phyloP scores from a whole-genome alignment of 2,797 vertebrate species.

The Channa striata region DNA sequence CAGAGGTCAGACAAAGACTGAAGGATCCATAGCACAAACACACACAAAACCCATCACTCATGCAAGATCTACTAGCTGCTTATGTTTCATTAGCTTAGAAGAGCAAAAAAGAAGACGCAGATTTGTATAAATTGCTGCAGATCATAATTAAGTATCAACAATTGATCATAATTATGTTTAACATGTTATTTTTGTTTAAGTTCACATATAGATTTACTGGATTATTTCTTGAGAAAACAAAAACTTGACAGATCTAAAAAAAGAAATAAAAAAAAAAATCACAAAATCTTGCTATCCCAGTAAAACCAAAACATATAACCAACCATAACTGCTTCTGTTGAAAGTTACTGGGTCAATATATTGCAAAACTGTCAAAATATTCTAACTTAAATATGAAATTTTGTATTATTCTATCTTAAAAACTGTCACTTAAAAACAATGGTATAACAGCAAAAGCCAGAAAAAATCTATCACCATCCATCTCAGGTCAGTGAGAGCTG shows the following conservation, averaged over 20 bases:
- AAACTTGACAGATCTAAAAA: background rate
- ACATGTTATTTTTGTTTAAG: background rate
- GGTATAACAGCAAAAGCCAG: conserved; percentile 20
- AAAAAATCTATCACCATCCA: conserved; percentile 71
- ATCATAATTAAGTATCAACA: background rate
- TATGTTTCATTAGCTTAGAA: background rate
- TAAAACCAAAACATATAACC: background rate
- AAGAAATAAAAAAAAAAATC: background rate
- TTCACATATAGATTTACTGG: background rate
- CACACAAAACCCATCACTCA: background rate
- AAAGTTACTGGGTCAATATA: background rate
- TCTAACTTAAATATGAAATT: too few species aligned
- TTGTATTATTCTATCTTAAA: too few species aligned
- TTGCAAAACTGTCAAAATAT: background rate
- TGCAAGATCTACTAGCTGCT: conserved; percentile 30
- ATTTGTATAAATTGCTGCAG: background rate
- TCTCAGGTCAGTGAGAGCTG: conserved; percentile 75
- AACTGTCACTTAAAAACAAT: conserved; percentile 2
- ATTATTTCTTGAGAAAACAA: background rate
- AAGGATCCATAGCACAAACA: conserved; percentile 28
- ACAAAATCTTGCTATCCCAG: background rate
- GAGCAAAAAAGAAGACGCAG: background rate
- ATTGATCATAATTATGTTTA: background rate
- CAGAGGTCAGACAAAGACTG: conserved; percentile 58
- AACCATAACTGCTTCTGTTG: background rate